Base-by-base conservation (phyloP, 2,113 vertebrate genomes). In the Paracanthobrama guichenoti region DNA sequence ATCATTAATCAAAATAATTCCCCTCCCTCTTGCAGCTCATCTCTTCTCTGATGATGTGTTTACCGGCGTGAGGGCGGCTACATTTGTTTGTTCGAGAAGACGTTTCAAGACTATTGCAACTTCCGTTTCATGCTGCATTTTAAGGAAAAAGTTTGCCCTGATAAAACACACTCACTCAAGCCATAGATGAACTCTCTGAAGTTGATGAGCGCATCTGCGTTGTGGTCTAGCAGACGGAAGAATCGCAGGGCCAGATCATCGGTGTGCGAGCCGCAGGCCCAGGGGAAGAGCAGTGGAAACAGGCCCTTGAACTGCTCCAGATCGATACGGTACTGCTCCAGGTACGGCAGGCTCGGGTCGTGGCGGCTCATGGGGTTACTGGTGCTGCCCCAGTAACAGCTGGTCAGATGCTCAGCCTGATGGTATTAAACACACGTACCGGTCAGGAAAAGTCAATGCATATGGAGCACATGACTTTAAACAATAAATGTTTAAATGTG, bases 281-380 rank as follows among this genome's bases (percentile, higher is more conserved):
- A 99, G 57, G 98, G 94, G 77, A 98, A 99, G 75, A 98, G 96
- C 3, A 97, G 95, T 0, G 88, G 88, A 4, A 99, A 99, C 91
- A 99, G 95, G 10, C 94, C 96, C 88, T 97, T 97, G 91, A 99
- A 99, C 93, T 99, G 98, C 90, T 98, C 97, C 1, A 97, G 91
- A 86, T 99, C 97, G 1, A 99, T 98, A 81, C 98, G 97, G 86
- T 99, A 99, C 92, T 99, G 98, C 90, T 99, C 98, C 87, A 99
- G 94, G 87, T 99, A 99, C 0, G 98, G 98, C 92, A 99, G 95
- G 91, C 97, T 97, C 88, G 98, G 98, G 91, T 99, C 98, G 0
- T 99, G 98, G 1, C 97, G 94, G 90, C 98, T 98, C 6, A 93
- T 93, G 0, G 97, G 96, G 1, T 96, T 96, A 93, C 96, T 98